Percentiles rank a stretch among this genome's conserved stretches.
These are phyloP conservation scores for Malthinus flaveolus DNA, from an alignment of 2,888 invertebrate species.

Conservation along the genomic window DNA sequence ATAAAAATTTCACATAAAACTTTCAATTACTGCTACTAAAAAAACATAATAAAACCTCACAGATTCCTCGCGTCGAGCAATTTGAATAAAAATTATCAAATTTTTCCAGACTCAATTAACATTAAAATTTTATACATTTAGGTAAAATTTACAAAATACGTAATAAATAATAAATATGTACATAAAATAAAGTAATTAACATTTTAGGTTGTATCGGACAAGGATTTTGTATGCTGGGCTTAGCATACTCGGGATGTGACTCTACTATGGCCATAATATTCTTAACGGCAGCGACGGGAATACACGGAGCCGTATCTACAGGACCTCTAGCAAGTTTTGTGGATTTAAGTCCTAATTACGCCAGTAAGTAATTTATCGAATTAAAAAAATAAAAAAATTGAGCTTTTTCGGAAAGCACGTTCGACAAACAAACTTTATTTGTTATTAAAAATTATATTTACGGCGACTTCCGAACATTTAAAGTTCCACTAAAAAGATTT, in stretches of 20 bases:
- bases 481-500: too few relatives aligned
- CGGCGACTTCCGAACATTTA: too few relatives aligned
- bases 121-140: too few relatives aligned
- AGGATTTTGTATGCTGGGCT: conserved; percentile 63
- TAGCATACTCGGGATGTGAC: conserved; percentile 68
- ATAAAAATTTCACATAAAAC: too few relatives aligned
- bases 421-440: conserved; percentile 3
- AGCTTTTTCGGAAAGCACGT: background rate
- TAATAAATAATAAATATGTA: too few relatives aligned
- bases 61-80: too few relatives aligned
- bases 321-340: conserved; percentile 69
- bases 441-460: background rate
- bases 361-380: conserved; percentile 48
- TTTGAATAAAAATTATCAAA: too few relatives aligned
- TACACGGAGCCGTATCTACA: conserved; percentile 69
- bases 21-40: too few relatives aligned
- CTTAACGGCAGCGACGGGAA: conserved; percentile 64
- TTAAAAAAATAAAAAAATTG: background rate
- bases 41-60: too few relatives aligned
- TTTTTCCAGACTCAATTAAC: too few relatives aligned
- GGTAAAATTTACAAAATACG: too few relatives aligned
- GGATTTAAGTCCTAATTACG: conserved; percentile 68
- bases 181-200: too few relatives aligned
- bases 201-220: conserved; percentile 61
- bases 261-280: conserved; percentile 62